These are phyloP conservation scores for Neoaliturus tenellus DNA, from an alignment of 2,888 invertebrate genomes.

Conservation along the genomic window DNA sequence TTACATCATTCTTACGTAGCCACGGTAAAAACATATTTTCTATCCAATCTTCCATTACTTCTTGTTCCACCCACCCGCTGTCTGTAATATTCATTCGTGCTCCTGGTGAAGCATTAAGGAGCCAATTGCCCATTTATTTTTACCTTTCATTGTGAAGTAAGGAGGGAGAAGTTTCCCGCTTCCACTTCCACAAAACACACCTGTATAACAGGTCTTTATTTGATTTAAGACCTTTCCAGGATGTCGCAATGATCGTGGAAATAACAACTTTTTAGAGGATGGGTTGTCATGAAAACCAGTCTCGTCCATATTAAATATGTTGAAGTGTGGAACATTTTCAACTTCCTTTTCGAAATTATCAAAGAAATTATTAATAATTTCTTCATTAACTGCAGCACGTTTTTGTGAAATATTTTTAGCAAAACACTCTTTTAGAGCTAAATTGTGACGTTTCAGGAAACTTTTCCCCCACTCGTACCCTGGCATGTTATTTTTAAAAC, in stretches of 20 bases:
- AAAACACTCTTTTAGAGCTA: no score
- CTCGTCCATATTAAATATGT: not conserved
- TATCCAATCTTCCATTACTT: not conserved
- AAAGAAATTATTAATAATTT: not conserved
- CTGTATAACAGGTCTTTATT: not conserved
- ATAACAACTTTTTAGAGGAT: not conserved
- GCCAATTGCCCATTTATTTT: constrained; percentile 8
- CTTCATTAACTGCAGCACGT: not conserved
- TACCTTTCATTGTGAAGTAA: not conserved
- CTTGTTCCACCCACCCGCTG: constrained; percentile 2
- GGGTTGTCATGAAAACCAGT: constrained; percentile 28
- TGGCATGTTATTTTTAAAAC: no score
- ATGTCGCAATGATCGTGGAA: not conserved
- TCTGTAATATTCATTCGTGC: not conserved
- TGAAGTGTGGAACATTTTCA: not conserved
- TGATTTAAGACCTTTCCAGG: not conserved
- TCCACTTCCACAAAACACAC: not conserved
- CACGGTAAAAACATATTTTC: not conserved
- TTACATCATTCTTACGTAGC: no score
- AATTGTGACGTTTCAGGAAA: no score
- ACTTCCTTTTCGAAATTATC: not conserved
- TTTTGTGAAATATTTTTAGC: no score
- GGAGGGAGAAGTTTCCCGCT: not conserved
- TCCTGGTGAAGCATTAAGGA: not conserved
- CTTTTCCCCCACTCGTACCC: no score